Percentiles rank a stretch among this genome's conserved stretches.
Evolutionary conservation across 2,888 invertebrate species (phyloP).

Genomic region (Meghimatium bilineatum): DNA sequence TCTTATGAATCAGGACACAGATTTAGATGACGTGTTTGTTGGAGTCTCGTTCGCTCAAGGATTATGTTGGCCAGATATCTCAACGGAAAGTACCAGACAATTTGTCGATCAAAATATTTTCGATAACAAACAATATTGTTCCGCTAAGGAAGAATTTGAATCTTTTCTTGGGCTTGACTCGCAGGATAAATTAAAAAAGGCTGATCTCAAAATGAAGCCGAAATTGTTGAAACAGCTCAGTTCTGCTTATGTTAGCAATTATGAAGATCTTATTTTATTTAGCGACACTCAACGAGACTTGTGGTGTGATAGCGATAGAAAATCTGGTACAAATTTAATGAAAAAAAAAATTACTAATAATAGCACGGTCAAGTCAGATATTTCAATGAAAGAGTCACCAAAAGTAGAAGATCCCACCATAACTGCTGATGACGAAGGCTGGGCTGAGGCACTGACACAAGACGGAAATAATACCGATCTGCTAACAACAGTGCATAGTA

Average conservation of each 20-base stretch:
- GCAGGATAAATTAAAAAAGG: neutral
- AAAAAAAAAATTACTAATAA: too few species aligned
- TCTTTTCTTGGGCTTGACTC: neutral
- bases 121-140: neutral
- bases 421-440: neutral
- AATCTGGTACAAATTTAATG: neutral
- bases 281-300: neutral
- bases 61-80: neutral
- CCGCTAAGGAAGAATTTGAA: neutral
- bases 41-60: neutral
- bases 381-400: neutral
- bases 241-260: too few species aligned
- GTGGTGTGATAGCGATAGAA: too few species aligned
- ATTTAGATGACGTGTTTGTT: too few species aligned
- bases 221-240: too few species aligned
- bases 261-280: constrained; percentile 20
- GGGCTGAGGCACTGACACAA: neutral
- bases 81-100: neutral
- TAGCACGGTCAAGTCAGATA: neutral
- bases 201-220: too few species aligned
- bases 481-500: neutral
- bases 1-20: neutral
- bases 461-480: neutral
- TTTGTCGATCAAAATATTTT: too few species aligned
- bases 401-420: neutral